Conservation (phyloP, 1,140 invertebrate genomes). For the Gryllus bimaculatus region DNA sequence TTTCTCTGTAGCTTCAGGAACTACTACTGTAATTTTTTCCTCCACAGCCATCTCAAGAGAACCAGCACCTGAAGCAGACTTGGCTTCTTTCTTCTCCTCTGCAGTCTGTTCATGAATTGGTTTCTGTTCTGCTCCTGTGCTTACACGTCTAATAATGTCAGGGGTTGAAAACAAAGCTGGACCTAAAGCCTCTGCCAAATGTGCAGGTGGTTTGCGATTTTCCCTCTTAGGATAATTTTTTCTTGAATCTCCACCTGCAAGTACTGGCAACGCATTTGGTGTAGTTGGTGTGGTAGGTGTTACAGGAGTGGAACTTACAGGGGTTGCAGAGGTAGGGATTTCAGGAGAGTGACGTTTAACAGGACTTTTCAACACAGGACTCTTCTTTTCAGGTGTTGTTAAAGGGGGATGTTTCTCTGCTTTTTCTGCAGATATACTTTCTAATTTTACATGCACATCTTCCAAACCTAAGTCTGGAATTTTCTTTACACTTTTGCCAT, state of each 20-base stretch:
- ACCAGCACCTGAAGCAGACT: not conserved
- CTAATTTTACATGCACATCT: constrained; percentile 26
- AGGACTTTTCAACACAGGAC: not conserved
- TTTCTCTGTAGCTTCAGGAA: not conserved
- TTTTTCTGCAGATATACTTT: constrained; percentile 32
- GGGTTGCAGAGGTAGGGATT: not conserved
- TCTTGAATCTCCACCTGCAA: not conserved
- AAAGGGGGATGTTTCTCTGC: not conserved
- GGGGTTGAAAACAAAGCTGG: constrained; percentile 64
- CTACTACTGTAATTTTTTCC: not conserved
- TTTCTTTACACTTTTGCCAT: constrained; percentile 11
- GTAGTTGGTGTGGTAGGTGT: constrained; percentile 21
- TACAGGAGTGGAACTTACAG: constrained; percentile 19
- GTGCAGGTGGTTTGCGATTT: constrained; percentile 52
- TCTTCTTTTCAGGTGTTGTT: not conserved
- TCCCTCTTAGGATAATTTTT: constrained; percentile 53
- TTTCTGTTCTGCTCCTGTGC: constrained; percentile 27
- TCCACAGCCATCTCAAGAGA: not conserved
- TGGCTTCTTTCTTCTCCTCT: constrained; percentile 24
- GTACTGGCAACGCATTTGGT: not conserved
- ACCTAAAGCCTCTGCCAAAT: constrained; percentile 42
- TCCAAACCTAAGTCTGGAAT: not conserved
- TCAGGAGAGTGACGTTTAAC: constrained; percentile 1
- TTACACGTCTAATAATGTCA: constrained; percentile 61
- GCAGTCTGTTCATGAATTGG: constrained; percentile 33